Conservation (phyloP, 2,888 invertebrate species). For the Drosophila meridiana region DNA sequence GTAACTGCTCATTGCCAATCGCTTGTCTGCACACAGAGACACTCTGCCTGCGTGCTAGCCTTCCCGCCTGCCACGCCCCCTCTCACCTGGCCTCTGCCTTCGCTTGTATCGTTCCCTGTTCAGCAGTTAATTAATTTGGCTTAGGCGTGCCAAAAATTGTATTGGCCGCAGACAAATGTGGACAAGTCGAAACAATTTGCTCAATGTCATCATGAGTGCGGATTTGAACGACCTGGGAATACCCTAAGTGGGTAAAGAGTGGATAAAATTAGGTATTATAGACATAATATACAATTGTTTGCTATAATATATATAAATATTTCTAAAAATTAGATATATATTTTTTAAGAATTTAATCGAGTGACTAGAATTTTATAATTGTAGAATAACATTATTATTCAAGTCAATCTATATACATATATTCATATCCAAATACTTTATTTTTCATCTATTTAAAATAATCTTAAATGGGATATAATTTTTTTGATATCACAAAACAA, state of each 20-base stretch:
- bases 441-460: too few relatives aligned
- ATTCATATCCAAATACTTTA: too few relatives aligned
- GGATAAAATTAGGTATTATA: neutral
- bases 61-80: neutral
- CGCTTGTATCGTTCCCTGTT: constrained; percentile 12
- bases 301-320: too few relatives aligned
- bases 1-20: constrained; percentile 58
- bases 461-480: too few relatives aligned
- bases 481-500: too few relatives aligned
- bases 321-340: too few relatives aligned
- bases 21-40: constrained; percentile 12
- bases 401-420: too few relatives aligned
- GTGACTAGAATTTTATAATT: too few relatives aligned
- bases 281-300: too few relatives aligned
- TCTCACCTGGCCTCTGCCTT: neutral
- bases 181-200: constrained; percentile 41
- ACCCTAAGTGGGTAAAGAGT: neutral
- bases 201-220: neutral
- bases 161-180: constrained; percentile 56
- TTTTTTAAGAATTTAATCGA: too few relatives aligned
- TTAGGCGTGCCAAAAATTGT: constrained; percentile 64
- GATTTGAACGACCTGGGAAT: constrained; percentile 1
- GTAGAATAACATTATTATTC: too few relatives aligned
- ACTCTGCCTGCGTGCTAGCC: neutral
- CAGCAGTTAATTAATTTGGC: constrained; percentile 70